These are phyloP conservation scores for Merops nubicus DNA, from an alignment of 2,113 vertebrate genomes.

Conservation along the genomic window DNA sequence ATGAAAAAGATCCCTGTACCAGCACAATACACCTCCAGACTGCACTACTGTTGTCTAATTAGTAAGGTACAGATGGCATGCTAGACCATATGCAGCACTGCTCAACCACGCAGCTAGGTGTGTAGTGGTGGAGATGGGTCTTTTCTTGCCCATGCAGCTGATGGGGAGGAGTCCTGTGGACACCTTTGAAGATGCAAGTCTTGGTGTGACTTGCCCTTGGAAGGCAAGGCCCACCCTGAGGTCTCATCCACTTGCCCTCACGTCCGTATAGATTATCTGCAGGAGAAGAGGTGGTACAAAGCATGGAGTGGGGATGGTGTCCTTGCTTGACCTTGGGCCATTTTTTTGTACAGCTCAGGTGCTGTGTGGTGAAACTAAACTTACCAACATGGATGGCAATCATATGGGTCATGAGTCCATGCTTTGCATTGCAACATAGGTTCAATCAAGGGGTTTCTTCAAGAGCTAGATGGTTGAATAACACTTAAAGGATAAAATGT, in stretches of 20 bases:
- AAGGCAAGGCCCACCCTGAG: rapidly evolving
- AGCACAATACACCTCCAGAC: not conserved
- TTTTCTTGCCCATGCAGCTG: not conserved
- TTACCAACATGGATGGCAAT: not conserved
- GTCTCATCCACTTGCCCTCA: not conserved
- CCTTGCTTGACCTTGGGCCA: not conserved
- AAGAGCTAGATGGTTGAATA: not conserved
- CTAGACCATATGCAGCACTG: not conserved
- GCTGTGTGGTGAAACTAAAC: not conserved
- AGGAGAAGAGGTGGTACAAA: not conserved
- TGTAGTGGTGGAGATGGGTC: not conserved
- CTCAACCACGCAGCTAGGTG: not conserved
- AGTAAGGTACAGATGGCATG: not conserved
- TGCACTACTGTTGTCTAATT: not conserved
- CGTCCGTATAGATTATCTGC: not conserved
- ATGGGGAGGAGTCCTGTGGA: not conserved
- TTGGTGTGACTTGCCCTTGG: not conserved
- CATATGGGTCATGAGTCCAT: not conserved
- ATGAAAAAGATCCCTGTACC: not conserved
- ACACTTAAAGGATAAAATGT: not conserved
- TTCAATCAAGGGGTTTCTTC: not conserved
- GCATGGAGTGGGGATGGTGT: not conserved
- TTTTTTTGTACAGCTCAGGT: not conserved
- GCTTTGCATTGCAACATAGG: not conserved
- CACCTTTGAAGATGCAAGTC: not conserved